Evolutionary conservation across 1,140 invertebrate genomes (phyloP).

Genomic region (Zaprionus capensis): DNA sequence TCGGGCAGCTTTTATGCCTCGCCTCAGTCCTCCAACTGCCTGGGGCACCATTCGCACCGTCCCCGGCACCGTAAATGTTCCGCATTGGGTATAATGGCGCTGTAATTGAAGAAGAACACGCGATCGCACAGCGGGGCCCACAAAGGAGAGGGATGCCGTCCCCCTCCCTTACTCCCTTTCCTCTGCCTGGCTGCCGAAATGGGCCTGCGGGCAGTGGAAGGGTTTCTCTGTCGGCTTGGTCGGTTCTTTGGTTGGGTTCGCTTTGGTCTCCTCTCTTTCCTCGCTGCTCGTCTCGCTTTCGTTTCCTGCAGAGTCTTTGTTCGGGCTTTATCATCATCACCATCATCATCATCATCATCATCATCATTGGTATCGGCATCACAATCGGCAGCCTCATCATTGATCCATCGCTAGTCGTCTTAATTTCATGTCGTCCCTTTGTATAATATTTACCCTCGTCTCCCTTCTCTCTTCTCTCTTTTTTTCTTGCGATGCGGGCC

Average conservation of each 20-base stretch:
- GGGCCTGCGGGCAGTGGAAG: conserved; percentile 21
- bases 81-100: conserved; percentile 76
- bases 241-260: neutral
- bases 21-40: conserved; percentile 36
- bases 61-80: conserved; percentile 63
- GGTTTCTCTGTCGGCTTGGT: conserved; percentile 20
- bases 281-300: conserved; percentile 15
- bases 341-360: conserved; percentile 27
- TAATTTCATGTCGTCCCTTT: conserved; percentile 69
- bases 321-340: conserved; percentile 36
- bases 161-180: neutral
- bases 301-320: conserved; percentile 52
- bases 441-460: conserved; percentile 33
- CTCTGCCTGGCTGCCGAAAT: neutral
- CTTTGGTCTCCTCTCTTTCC: neutral
- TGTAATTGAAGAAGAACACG: conserved; percentile 82
- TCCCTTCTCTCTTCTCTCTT: neutral
- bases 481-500: conserved; percentile 30
- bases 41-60: conserved; percentile 4
- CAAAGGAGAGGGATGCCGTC: conserved; percentile 19
- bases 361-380: conserved; percentile 24
- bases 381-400: conserved; percentile 33
- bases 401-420: conserved; percentile 69
- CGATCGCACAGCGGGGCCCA: conserved; percentile 55
- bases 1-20: conserved; percentile 38